Evolutionary conservation across 1,140 invertebrate species (phyloP).

Genomic region (Penaeus chinensis): DNA sequence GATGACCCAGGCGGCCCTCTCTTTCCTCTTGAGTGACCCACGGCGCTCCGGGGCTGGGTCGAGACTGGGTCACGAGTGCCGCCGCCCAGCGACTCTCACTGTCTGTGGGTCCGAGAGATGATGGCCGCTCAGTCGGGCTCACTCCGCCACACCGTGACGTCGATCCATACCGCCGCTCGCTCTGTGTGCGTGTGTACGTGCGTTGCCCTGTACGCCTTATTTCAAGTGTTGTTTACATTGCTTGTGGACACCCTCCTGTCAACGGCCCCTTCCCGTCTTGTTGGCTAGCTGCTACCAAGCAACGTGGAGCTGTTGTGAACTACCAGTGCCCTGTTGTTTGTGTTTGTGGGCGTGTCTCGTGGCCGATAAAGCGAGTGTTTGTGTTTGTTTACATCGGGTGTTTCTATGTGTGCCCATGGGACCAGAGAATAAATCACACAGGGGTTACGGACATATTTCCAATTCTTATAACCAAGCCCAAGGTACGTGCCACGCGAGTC

Average conservation of each 20-base stretch:
- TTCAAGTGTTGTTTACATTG: too few relatives aligned
- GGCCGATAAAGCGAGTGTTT: too few relatives aligned
- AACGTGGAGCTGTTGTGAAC: too few relatives aligned
- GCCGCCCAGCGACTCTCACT: slow-evolving; percentile 45
- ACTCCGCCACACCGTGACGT: slow-evolving; percentile 40
- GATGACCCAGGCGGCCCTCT: too few relatives aligned
- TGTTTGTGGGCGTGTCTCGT: too few relatives aligned
- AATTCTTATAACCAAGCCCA: neutral
- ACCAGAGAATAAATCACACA: slow-evolving; percentile 18
- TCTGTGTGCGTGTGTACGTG: neutral
- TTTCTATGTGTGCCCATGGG: slow-evolving; percentile 46
- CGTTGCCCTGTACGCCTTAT: too few relatives aligned
- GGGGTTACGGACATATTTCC: slow-evolving; percentile 14
- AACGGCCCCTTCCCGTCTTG: too few relatives aligned
- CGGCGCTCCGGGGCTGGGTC: slow-evolving; percentile 1
- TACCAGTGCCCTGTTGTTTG: too few relatives aligned
- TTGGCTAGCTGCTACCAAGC: too few relatives aligned
- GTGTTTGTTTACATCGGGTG: slow-evolving; percentile 13
- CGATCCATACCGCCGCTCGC: slow-evolving; percentile 2
- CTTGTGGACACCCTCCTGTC: too few relatives aligned
- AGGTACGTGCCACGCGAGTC: neutral
- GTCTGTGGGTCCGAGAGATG: slow-evolving; percentile 38
- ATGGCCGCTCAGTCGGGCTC: slow-evolving; percentile 55
- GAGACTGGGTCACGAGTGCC: slow-evolving; percentile 47
- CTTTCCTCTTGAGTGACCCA: too few relatives aligned